Percentiles rank a stretch among this genome's conserved stretches.
phyloP scores from a whole-genome alignment of 1,140 invertebrate genomes.

The Phenacoccus solenopsis region DNA sequence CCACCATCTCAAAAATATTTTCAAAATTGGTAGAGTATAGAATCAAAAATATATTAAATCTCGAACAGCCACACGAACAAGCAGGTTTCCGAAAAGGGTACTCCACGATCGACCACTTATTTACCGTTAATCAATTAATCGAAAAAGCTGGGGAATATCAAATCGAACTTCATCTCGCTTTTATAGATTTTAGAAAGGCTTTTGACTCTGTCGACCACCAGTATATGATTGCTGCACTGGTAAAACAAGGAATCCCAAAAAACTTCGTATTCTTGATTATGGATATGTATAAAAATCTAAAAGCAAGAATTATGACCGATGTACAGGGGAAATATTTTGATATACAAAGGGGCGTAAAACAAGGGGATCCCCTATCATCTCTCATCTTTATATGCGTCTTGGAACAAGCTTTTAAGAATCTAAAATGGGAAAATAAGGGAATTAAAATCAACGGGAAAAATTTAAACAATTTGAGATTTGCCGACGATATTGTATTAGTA shows the following conservation, averaged over 20 bases:
- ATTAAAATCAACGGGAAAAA: slow-evolving; percentile 28
- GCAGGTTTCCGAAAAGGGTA: slow-evolving; percentile 13
- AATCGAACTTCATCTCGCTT: slow-evolving; percentile 8
- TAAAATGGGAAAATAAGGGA: slow-evolving; percentile 24
- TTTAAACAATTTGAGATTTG: slow-evolving; percentile 31
- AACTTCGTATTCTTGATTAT: neutral
- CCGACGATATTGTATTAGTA: slow-evolving; percentile 30
- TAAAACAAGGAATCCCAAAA: neutral
- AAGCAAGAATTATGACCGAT: neutral
- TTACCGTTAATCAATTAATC: slow-evolving; percentile 5
- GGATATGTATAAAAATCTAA: neutral
- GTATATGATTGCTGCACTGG: neutral
- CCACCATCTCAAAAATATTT: slow-evolving; percentile 26
- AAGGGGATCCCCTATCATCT: slow-evolving; percentile 23
- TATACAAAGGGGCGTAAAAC: slow-evolving; percentile 19
- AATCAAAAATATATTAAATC: slow-evolving; percentile 11
- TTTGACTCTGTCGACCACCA: neutral
- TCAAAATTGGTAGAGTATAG: slow-evolving; percentile 11
- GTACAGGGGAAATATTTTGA: neutral
- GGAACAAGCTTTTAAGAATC: slow-evolving; percentile 24
- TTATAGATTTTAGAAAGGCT: slow-evolving; percentile 18
- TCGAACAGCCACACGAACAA: neutral
- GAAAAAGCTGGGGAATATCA: neutral
- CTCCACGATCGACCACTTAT: slow-evolving; percentile 13
- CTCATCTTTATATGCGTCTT: slow-evolving; percentile 25